Evolutionary conservation across 2,797 vertebrate species (phyloP).

Genomic region (Pitangus sulphuratus): DNA sequence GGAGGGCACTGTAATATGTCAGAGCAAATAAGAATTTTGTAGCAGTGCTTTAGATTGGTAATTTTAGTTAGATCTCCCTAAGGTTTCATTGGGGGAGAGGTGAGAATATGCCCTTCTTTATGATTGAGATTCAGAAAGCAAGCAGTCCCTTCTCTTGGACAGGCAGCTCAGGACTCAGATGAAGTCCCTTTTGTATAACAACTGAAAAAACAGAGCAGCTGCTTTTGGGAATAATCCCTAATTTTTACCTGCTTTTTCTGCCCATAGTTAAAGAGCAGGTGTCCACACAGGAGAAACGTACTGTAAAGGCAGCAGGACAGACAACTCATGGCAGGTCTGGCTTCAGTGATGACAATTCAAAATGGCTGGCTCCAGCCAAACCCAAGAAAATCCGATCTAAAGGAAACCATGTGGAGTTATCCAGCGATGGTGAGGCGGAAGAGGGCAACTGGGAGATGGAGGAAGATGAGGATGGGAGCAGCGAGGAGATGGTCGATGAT

Average conservation of each 20-base stretch:
- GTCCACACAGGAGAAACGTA: not conserved
- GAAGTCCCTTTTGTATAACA: not conserved
- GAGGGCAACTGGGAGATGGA: slow-evolving; percentile 47
- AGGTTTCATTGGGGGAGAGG: fast-evolving
- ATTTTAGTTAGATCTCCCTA: not conserved
- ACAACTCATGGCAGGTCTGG: not conserved
- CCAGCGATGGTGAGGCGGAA: slow-evolving; percentile 43
- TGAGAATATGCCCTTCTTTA: not conserved
- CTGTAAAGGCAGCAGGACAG: not conserved
- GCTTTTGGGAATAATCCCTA: not conserved
- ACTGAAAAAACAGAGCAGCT: not conserved
- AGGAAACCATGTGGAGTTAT: slow-evolving; percentile 53
- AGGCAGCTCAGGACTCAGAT: not conserved
- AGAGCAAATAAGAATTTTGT: not conserved
- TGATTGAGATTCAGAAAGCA: fast-evolving
- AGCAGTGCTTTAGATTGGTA: not conserved
- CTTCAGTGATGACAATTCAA: slow-evolving; percentile 71
- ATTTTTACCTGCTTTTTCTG: fast-evolving
- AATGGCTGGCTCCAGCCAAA: slow-evolving; percentile 78
- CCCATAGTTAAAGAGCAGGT: not conserved
- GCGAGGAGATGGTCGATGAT: slow-evolving; percentile 75
- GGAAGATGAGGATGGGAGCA: slow-evolving; percentile 67
- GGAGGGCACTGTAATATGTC: fast-evolving
- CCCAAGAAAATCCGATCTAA: slow-evolving; percentile 73
- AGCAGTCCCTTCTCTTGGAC: not conserved